phyloP scores from a whole-genome alignment of 2,113 vertebrate genomes.

The Mola mola region DNA sequence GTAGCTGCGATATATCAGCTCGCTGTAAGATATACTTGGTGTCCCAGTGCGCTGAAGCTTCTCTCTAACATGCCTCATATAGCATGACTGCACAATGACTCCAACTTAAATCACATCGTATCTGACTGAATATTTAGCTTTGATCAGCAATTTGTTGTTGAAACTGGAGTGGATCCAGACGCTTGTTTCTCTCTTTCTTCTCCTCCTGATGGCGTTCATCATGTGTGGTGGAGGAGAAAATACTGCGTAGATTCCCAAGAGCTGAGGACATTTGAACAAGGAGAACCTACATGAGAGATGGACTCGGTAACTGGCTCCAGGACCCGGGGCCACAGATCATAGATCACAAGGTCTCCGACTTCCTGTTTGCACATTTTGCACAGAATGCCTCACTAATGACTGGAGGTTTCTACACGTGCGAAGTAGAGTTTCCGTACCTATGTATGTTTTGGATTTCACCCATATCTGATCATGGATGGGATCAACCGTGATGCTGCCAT shows the following conservation, averaged over 20 bases:
- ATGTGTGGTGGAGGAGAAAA: conserved; percentile 18
- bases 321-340: background rate
- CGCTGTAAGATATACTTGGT: background rate
- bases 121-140: conserved; percentile 43
- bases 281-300: conserved; percentile 36
- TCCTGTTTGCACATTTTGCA: conserved; percentile 36
- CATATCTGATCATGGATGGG: too few species aligned
- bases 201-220: conserved; percentile 12
- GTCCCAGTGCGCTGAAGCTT: background rate
- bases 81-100: background rate
- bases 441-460: background rate
- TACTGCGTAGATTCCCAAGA: conserved; percentile 21
- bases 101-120: conserved; percentile 6
- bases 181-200: conserved; percentile 7
- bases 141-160: conserved; percentile 61
- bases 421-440: background rate
- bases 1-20: conserved; percentile 8
- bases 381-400: conserved; percentile 5
- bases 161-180: conserved; percentile 60
- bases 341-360: conserved; percentile 19
- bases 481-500: too few species aligned
- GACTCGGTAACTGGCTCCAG: conserved; percentile 44
- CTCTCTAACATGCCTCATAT: conserved; percentile 22
- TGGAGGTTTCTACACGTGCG: background rate
- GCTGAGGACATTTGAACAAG: conserved; percentile 28